Percentiles rank a stretch among this genome's conserved stretches.
Conservation (phyloP, 2,113 vertebrate species). For the Bufo gargarizans region DNA sequence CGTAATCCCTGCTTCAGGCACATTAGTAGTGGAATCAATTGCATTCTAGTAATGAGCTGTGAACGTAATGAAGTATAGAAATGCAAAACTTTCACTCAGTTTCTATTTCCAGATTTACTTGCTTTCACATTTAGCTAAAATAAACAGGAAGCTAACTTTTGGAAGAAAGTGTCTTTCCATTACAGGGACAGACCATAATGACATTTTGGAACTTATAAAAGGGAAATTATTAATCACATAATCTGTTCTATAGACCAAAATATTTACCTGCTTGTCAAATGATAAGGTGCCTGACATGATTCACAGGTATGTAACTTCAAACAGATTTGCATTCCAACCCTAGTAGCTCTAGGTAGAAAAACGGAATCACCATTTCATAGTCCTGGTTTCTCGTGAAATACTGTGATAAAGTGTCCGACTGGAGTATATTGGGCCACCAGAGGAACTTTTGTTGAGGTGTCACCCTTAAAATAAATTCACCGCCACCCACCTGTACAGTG, state of each 20-base stretch:
- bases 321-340: background rate
- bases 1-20: background rate
- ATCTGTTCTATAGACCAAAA: constrained; percentile 16
- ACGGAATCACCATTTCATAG: background rate
- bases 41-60: background rate
- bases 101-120: constrained; percentile 32
- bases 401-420: too few species aligned
- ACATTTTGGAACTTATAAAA: constrained; percentile 26
- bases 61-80: background rate
- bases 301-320: background rate
- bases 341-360: background rate
- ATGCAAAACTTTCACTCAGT: constrained; percentile 23
- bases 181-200: background rate
- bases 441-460: too few species aligned
- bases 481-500: too few species aligned
- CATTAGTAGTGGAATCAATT: background rate
- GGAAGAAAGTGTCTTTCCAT: constrained; percentile 32
- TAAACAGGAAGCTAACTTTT: constrained; percentile 44
- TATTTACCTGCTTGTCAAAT: constrained; percentile 32
- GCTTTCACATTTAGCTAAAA: constrained; percentile 33
- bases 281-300: background rate
- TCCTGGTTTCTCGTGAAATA: background rate
- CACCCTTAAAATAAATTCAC: too few species aligned
- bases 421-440: too few species aligned
- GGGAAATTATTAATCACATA: constrained; percentile 36